Conservation (phyloP, 2,113 vertebrate species). For the Pteronura brasiliensis region DNA sequence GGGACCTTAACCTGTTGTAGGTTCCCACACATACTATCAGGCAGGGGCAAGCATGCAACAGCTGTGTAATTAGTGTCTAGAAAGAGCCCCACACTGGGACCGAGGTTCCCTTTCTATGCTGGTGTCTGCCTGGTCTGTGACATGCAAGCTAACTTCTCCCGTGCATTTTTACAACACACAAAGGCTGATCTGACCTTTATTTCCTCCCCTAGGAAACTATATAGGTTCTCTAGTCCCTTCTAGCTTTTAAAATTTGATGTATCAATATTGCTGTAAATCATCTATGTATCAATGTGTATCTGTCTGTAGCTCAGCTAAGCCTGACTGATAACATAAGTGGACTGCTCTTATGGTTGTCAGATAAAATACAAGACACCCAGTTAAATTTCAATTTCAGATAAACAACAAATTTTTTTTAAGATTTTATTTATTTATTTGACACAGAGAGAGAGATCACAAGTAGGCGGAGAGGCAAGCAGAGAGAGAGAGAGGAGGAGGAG, state of each 20-base stretch:
- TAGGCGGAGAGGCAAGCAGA: no score
- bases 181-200: background rate
- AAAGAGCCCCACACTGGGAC: background rate
- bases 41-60: background rate
- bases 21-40: background rate
- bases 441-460: no score
- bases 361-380: background rate
- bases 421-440: no score
- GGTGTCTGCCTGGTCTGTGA: background rate
- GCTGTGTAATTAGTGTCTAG: background rate
- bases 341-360: background rate
- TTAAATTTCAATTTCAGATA: slow-evolving; percentile 29
- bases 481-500: no score
- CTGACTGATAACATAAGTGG: background rate
- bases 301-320: background rate
- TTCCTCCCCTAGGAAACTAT: background rate
- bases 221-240: background rate
- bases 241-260: background rate
- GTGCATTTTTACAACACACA: background rate
- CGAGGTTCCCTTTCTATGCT: background rate
- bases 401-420: background rate
- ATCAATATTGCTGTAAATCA: background rate
- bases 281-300: background rate
- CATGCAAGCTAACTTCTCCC: background rate
- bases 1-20: background rate